Base-by-base conservation (phyloP, 1,140 invertebrate species). In the Magallana ariakensis region DNA sequence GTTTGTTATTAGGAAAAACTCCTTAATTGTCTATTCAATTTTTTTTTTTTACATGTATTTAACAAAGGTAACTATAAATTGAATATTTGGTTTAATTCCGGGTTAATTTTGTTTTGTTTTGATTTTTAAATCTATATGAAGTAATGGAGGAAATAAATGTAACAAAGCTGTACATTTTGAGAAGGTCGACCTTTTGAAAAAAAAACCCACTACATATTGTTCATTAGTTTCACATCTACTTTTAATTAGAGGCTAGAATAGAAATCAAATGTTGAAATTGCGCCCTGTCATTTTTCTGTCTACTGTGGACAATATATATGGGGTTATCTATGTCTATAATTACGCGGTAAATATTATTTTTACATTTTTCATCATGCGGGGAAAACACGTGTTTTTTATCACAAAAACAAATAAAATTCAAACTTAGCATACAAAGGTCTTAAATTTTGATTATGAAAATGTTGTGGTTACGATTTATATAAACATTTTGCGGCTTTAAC, bases 191-290 rank as follows among this genome's bases (percentile, higher is more conserved):
- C 33, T 46, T 46, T 46, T 46, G 5, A 2, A 46, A 46, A 46
- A 75, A 75, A 75, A n/a, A n/a, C n/a, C n/a, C 22, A 19, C 22
- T 10, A 75, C 22, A 26, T 75, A 75, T 75, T 33, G 66, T 75
- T 26, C 22, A 75, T 75, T 75, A 75, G 66, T 26, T 75, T 46
- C 22, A 75, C 33, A 26, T 75, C 19, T 75, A 75, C 33, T 19
- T 75, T 26, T 26, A 19, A 75, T 75, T 75, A 75, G 22, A 19
- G 22, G 11, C 26, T 26, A 22, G 33, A 33, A 75, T 2, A 75
- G 22, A 19, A 75, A 26, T 75, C 8, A 75, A 75, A 26, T 75
- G 66, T 75, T 26, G 0, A 19, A 13, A 26, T 5, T 26, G 13
- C 33, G 66, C 26, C 66, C 22, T 26, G 66, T 33, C 13, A 60